These are phyloP conservation scores for Phalanger gymnotis DNA, from an alignment of 2,797 vertebrate genomes.

Conservation along the genomic window DNA sequence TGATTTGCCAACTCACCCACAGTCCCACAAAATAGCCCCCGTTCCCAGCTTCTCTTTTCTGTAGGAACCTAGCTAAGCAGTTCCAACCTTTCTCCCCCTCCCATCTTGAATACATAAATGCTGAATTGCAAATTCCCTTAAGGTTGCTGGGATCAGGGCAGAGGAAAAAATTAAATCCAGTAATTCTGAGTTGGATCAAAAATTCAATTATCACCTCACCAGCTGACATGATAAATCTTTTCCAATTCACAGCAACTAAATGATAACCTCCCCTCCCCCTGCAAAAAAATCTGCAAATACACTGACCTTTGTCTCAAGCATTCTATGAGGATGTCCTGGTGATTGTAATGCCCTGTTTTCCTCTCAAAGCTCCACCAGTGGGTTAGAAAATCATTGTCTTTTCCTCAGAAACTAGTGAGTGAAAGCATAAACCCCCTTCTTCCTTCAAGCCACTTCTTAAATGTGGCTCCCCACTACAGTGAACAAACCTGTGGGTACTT, in stretches of 20 bases:
- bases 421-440: neutral
- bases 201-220: conserved; percentile 69
- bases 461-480: neutral
- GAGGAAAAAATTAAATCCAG: conserved; percentile 65
- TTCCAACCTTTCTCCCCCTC: neutral
- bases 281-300: neutral
- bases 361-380: neutral
- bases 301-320: conserved; percentile 29
- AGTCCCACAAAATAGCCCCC: neutral
- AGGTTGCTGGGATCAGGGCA: neutral
- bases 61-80: neutral
- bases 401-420: neutral
- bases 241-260: conserved; percentile 43
- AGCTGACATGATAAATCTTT: conserved; percentile 60
- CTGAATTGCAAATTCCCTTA: conserved; percentile 52
- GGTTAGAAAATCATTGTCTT: neutral
- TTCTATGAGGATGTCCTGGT: neutral
- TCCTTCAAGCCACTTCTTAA: neutral
- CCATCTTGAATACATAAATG: neutral
- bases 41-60: neutral
- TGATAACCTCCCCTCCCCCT: conserved; percentile 28
- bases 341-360: neutral
- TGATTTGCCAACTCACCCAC: neutral
- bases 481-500: neutral
- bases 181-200: conserved; percentile 59